Evolutionary conservation across 2,113 vertebrate species (phyloP), one percentile per base, ranked within the genome.

Genomic region (Osmerus eperlanus): DNA sequence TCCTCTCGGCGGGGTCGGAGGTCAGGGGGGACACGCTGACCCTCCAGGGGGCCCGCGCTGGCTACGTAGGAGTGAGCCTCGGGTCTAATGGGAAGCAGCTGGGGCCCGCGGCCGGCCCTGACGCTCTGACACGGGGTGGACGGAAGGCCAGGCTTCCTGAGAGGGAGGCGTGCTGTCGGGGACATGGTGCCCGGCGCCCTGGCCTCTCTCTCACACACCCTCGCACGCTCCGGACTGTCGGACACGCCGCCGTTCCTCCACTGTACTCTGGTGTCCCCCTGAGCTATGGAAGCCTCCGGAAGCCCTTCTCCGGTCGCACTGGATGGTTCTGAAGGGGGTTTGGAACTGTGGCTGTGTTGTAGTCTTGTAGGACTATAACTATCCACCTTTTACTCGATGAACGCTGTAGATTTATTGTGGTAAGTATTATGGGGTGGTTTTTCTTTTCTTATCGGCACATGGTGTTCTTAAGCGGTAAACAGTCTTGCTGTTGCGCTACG

Each of bases 141-240:
- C 72, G 73, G 75, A 75, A 77, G 55, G 60, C 18, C 68, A 23
- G n/a, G 54, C 69, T 85, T 85, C 81, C 78, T 85, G 78, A 68
- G 55, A 52, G 54, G 61, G 65, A 72, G 77, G 58, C 53, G 28
- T 77, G 74, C 70, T 67, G 64, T 67, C 62, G 61, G 23, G 23
- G 12, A 59, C 18, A 58, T 58, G 5, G 55, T 19, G 55, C 21
- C 56, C n/a, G n/a, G 7, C n/a, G 58, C n/a, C 56, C n/a, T 12
- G 2, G 15, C 60, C 2, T 16, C 25, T 13, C 60, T 15, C 60
- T 6, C 14, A 19, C 23, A 62, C 14, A 7, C 21, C 14, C 2
- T 12, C 19, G 12, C 3, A 59, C 56, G 9, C 7, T 59, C 18
- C 18, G 21, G 56, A 59, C 60, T 2, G 23, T 25, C 14, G 15